Conservation (phyloP, 2,113 vertebrate species). For the Osmerus eperlanus region DNA sequence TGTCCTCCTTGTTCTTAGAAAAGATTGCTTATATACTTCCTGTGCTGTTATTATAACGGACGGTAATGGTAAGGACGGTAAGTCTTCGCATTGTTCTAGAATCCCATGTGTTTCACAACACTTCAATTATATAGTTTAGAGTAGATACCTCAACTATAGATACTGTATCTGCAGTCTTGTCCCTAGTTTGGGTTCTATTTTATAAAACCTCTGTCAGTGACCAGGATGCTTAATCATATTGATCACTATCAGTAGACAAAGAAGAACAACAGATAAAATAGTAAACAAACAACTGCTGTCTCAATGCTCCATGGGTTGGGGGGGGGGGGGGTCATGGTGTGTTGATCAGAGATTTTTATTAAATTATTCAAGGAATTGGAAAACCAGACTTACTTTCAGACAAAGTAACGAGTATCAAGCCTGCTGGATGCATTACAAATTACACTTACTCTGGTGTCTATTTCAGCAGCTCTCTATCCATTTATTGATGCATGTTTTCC, state of each 20-base stretch:
- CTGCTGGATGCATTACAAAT: conserved; percentile 16
- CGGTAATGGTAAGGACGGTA: conserved; percentile 17
- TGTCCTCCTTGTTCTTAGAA: conserved; percentile 20
- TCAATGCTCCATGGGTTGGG: neutral
- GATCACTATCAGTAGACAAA: conserved; percentile 17
- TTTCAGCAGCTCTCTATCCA: conserved; percentile 67
- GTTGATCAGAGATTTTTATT: neutral
- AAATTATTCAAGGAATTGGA: neutral
- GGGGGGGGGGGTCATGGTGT: no score
- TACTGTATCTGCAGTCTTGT: conserved; percentile 11
- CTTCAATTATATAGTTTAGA: conserved; percentile 11
- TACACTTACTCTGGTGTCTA: conserved; percentile 56
- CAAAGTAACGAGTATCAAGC: neutral
- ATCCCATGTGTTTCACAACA: neutral
- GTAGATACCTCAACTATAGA: conserved; percentile 2
- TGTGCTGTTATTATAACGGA: conserved; percentile 1
- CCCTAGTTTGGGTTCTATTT: neutral
- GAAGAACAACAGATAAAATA: neutral
- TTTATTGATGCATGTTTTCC: conserved; percentile 68
- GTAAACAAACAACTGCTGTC: neutral
- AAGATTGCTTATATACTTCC: neutral
- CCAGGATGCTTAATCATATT: conserved; percentile 19
- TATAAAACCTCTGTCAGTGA: neutral
- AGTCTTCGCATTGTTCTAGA: neutral
- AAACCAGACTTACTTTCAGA: neutral